Evolutionary conservation across 2,888 invertebrate genomes (phyloP), one percentile per base, ranked within the genome.

Genomic region (Leptothorax acervorum): DNA sequence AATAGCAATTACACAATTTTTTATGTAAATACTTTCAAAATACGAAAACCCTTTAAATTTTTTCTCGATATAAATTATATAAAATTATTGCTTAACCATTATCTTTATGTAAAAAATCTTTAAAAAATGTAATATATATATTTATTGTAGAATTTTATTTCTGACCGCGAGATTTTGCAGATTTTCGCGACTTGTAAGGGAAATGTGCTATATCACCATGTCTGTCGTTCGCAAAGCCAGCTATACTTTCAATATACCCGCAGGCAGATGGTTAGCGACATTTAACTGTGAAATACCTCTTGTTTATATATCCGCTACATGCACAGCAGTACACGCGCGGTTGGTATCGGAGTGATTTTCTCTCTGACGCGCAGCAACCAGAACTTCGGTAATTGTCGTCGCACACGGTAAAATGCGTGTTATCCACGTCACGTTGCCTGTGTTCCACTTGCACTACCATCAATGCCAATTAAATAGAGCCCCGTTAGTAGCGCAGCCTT

Each of bases 371-470:
- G 79, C 35, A 23, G 11, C 12, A 73, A 35, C 48, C 60, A 60
- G 60, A 71, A 81, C 68, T 81, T 81, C 12, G 28, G 60, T 81
- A 81, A 81, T 73, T 81, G 60, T 60, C 76, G 66, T 76, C 48
- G 48, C 71, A n/a, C 57, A 60, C 79, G 48, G 51, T 81, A 62
- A 81, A 81, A 81, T 81, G 48, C 60, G 28, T 48, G 79, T 79
- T 81, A 62, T 62, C 39, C 15, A 31, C 45, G 71, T 79, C 35
- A 18, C 23, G 48, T 18, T 48, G 57, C n/a, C 23, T 51, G 39
- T 68, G 39, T 68, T 76, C 42, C 68, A 42, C 39, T 68, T 51
- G 35, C 68, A 68, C 42, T 35, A 28, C 48, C 51, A 81, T 81
- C 73, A 73, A 48, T 62, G 79, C n/a, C 60, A 71, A 73, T 81